A percentile compares a stretch with the other conserved stretches of the same genome.
Evolutionary conservation across 2,888 invertebrate species (phyloP).

Genomic region (Athalia cordata): DNA sequence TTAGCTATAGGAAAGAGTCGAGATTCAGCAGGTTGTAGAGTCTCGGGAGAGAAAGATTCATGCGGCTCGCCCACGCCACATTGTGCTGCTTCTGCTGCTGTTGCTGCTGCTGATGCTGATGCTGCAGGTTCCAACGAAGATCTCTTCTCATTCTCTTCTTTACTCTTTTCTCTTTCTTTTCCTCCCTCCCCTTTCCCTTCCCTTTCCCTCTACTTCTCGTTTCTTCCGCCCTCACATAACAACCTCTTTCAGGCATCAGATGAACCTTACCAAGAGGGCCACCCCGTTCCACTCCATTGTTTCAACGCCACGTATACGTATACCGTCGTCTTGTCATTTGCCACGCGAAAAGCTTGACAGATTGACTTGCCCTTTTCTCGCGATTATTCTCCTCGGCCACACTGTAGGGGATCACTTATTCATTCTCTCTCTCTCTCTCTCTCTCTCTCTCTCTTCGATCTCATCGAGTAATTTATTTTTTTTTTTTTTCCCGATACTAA

Average conservation of each 20-base stretch:
- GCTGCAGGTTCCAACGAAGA: conserved; percentile 54
- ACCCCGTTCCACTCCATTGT: conserved; percentile 53
- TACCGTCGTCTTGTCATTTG: conserved; percentile 53
- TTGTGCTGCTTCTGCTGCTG: conserved; percentile 48
- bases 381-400: conserved; percentile 5
- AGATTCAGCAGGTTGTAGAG: conserved; percentile 64
- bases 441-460: conserved; percentile 24
- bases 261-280: conserved; percentile 19
- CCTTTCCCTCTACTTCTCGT: not conserved
- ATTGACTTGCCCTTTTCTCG: conserved; percentile 49
- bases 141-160: conserved; percentile 35
- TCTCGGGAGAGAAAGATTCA: conserved; percentile 41
- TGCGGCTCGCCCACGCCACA: conserved; percentile 62
- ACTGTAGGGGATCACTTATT: conserved; percentile 35
- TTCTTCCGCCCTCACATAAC: conserved; percentile 25
- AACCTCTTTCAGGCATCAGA: conserved; percentile 25
- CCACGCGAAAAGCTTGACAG: conserved; percentile 50
- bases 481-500: too few species aligned
- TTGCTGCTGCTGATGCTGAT: too few species aligned
- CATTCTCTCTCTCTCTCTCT: conserved; percentile 11
- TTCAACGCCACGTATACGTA: conserved; percentile 50
- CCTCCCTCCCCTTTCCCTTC: conserved; percentile 7
- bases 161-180: not conserved
- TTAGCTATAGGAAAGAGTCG: conserved; percentile 54
- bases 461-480: too few species aligned